A percentile compares a stretch with the other conserved stretches of the same genome.
phyloP scores from a whole-genome alignment of 2,113 vertebrate genomes.

The Elgaria multicarinata region DNA sequence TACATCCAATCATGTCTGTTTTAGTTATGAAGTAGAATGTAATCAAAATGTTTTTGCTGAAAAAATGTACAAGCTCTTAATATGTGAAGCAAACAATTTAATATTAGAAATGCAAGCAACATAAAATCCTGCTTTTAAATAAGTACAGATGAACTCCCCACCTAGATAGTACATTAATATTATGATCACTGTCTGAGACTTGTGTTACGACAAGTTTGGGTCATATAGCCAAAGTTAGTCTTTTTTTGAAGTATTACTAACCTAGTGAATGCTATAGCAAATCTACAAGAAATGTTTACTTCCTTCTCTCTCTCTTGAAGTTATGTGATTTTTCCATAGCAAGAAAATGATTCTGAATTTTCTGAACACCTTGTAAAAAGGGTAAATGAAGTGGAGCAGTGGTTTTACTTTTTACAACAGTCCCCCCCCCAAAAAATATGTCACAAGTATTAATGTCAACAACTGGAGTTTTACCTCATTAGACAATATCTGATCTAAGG shows the following conservation, averaged over 20 bases:
- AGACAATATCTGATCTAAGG: slow-evolving; percentile 89
- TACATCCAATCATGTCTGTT: slow-evolving; percentile 29
- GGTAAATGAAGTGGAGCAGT: slow-evolving; percentile 74
- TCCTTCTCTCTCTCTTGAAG: slow-evolving; percentile 48
- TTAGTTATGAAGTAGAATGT: slow-evolving; percentile 33
- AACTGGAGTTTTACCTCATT: slow-evolving; percentile 91
- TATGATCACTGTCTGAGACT: slow-evolving; percentile 40
- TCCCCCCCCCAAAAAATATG: slow-evolving; percentile 68
- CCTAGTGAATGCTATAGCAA: slow-evolving; percentile 35
- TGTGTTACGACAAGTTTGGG: slow-evolving; percentile 51
- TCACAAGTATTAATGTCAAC: slow-evolving; percentile 89
- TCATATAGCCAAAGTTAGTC: slow-evolving; percentile 60
- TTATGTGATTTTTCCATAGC: slow-evolving; percentile 41
- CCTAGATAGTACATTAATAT: slow-evolving; percentile 2
- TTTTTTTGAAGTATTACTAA: slow-evolving; percentile 53
- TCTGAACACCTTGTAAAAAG: slow-evolving; percentile 57
- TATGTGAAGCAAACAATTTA: background rate
- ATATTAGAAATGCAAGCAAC: slow-evolving; percentile 3
- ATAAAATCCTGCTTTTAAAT: background rate
- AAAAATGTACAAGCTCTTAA: slow-evolving; percentile 16
- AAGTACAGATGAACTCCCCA: slow-evolving; percentile 31
- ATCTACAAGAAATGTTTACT: slow-evolving; percentile 46
- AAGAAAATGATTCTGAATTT: slow-evolving; percentile 52
- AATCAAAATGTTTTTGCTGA: slow-evolving; percentile 42
- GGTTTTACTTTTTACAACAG: slow-evolving; percentile 79